Conservation (phyloP, 2,113 vertebrate species). For the Zosterops borbonicus region DNA sequence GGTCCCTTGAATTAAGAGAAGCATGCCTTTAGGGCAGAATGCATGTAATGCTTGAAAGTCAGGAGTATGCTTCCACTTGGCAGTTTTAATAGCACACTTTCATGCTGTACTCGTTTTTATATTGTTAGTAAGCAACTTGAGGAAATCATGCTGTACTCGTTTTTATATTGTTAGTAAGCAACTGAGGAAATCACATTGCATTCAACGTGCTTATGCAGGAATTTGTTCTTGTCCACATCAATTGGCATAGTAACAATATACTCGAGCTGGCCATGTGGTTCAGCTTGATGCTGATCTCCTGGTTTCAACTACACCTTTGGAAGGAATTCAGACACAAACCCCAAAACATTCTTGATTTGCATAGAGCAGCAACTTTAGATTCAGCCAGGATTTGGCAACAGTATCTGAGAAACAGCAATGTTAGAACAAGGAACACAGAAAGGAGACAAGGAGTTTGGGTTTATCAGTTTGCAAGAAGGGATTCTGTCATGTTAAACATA, state of each 20-base stretch:
- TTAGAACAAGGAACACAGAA: background rate
- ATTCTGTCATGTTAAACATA: background rate
- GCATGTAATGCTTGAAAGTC: background rate
- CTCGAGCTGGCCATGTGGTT: background rate
- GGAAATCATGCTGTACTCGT: background rate
- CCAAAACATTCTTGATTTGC: background rate
- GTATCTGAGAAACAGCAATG: background rate
- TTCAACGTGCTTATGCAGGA: background rate
- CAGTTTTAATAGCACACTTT: constrained; percentile 33
- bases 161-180: constrained; percentile 26
- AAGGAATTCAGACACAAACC: background rate
- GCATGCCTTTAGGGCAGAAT: constrained; percentile 7
- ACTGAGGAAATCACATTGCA: constrained; percentile 43
- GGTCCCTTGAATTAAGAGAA: constrained; percentile 12
- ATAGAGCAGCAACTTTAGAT: background rate
- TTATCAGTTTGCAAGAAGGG: background rate
- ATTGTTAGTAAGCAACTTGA: constrained; percentile 31
- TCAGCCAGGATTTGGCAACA: background rate
- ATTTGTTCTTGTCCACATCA: background rate
- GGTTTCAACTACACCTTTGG: background rate
- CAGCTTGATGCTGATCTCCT: background rate
- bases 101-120: background rate
- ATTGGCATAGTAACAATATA: background rate
- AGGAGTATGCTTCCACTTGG: constrained; percentile 32
- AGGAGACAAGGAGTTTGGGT: background rate